Conservation (phyloP, 2,888 invertebrate species). For the Leucoptera coffeella region DNA sequence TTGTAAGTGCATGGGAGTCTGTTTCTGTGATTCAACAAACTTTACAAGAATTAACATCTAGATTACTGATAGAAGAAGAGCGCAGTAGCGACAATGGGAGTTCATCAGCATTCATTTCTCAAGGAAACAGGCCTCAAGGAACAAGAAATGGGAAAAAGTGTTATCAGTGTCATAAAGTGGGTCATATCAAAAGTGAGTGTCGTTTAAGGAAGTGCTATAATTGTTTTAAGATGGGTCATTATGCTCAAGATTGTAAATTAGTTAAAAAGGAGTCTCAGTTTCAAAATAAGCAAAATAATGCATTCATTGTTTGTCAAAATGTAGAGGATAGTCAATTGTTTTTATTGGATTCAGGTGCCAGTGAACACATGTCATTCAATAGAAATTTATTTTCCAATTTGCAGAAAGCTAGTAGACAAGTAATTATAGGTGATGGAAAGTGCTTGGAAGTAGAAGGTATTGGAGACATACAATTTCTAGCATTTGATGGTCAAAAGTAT, state of each 20-base stretch:
- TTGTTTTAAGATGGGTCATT: neutral
- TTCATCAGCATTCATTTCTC: neutral
- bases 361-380: conserved; percentile 9
- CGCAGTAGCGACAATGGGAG: neutral
- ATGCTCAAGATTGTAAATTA: neutral
- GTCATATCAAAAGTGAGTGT: conserved; percentile 2
- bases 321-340: neutral
- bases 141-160: conserved; percentile 1
- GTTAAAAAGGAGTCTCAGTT: neutral
- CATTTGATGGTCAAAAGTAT: conserved; percentile 3
- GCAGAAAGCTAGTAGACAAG: conserved; percentile 4
- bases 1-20: conserved; percentile 12
- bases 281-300: neutral
- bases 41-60: conserved; percentile 1
- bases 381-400: conserved; percentile 4
- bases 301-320: too few relatives aligned
- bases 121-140: too few relatives aligned
- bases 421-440: neutral
- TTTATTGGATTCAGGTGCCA: conserved; percentile 3
- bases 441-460: neutral
- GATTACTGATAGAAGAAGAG: conserved; percentile 4
- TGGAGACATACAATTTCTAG: conserved; percentile 2
- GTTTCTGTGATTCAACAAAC: conserved; percentile 1
- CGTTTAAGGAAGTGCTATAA: neutral
- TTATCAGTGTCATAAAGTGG: conserved; percentile 1